Evolutionary conservation across 2,797 vertebrate species (phyloP).

Genomic region (Clangula hyemalis): DNA sequence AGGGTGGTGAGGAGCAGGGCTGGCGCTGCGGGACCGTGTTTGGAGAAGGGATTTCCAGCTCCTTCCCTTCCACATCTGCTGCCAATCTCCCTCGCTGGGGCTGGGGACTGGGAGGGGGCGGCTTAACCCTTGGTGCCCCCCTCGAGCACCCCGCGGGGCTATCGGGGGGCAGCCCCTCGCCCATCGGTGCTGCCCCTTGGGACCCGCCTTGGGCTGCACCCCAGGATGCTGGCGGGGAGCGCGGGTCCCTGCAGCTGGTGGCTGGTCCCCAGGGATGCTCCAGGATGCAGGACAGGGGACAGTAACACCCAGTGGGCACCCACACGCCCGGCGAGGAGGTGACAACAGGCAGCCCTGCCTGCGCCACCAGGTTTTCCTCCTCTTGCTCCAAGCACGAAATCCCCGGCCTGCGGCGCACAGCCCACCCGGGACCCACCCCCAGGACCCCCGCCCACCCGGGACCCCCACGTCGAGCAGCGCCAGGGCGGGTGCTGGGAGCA

Average conservation of each 20-base stretch:
- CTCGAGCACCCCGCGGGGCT: background rate
- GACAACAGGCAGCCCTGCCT: background rate
- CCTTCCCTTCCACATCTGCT: background rate
- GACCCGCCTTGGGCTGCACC: too few species aligned
- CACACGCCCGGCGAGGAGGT: fast-evolving
- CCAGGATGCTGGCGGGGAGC: fast-evolving
- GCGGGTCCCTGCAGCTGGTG: fast-evolving
- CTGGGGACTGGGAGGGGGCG: background rate
- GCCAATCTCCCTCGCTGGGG: background rate
- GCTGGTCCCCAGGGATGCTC: background rate
- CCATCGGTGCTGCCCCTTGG: fast-evolving
- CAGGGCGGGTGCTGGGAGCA: background rate
- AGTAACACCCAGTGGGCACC: background rate
- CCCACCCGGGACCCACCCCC: background rate
- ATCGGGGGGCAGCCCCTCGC: background rate
- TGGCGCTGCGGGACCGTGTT: background rate
- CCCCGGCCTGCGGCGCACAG: background rate
- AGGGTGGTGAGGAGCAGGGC: background rate
- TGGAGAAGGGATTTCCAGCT: background rate
- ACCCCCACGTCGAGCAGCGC: background rate
- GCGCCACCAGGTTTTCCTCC: fast-evolving
- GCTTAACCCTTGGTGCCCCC: background rate
- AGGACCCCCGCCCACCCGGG: background rate
- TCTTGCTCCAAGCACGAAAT: background rate
- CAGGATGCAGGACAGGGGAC: background rate